Conservation (phyloP, 2,797 vertebrate species). For the Hemitrygon akajei region DNA sequence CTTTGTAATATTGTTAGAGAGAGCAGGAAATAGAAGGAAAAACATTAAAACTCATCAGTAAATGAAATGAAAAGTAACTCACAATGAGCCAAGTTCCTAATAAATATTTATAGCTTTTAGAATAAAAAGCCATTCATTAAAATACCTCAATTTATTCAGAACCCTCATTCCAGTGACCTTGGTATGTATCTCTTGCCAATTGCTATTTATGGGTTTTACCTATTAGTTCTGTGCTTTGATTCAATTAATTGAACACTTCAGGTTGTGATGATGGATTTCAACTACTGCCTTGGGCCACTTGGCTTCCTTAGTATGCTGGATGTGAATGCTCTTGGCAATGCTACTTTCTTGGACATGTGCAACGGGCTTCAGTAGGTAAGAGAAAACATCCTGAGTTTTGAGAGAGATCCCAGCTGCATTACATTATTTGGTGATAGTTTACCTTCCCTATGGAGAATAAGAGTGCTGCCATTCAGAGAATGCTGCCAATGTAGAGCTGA, state of each 20-base stretch:
- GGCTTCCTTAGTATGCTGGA: conserved; percentile 56
- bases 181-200: neutral
- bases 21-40: neutral
- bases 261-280: conserved; percentile 23
- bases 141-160: neutral
- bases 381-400: conserved; percentile 64
- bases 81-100: neutral
- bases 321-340: conserved; percentile 57
- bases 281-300: conserved; percentile 14
- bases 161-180: neutral
- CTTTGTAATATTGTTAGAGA: neutral
- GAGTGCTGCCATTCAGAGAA: too few species aligned
- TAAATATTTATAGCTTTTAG: neutral
- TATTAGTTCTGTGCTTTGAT: neutral
- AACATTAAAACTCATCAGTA: neutral
- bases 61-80: neutral
- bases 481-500: too few species aligned
- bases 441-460: too few species aligned
- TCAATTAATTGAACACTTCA: neutral
- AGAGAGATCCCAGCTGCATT: conserved; percentile 58
- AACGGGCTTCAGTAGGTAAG: conserved; percentile 62
- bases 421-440: conserved; percentile 61
- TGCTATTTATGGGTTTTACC: neutral
- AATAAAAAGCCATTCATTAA: neutral
- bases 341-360: conserved; percentile 62